phyloP scores from a whole-genome alignment of 2,797 vertebrate genomes.

The Poliocrania exsul region DNA sequence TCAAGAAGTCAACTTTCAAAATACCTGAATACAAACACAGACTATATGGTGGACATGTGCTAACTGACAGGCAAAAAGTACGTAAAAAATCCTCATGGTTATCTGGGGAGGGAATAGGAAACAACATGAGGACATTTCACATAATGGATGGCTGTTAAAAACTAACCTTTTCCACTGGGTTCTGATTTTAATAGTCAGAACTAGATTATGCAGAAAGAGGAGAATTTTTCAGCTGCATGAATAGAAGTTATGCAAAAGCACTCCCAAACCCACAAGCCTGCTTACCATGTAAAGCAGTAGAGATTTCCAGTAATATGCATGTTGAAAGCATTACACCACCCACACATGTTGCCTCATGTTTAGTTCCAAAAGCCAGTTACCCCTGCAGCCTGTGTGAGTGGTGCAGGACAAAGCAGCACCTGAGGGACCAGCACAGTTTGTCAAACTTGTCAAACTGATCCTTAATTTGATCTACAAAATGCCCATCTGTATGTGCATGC shows the following conservation, averaged over 20 bases:
- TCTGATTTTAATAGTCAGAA: background rate
- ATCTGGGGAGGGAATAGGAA: background rate
- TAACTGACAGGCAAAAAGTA: background rate
- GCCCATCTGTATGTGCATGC: background rate
- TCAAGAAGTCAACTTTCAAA: background rate
- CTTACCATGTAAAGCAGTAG: background rate
- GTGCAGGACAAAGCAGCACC: background rate
- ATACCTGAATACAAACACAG: background rate
- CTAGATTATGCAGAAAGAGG: background rate
- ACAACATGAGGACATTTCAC: background rate
- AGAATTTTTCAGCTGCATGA: background rate
- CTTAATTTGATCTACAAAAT: background rate
- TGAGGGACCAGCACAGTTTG: background rate
- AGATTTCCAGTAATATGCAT: background rate
- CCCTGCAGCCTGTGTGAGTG: background rate
- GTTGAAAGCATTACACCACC: background rate
- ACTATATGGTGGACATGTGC: background rate
- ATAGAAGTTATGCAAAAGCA: background rate
- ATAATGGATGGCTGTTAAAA: background rate
- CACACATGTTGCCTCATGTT: fast-evolving
- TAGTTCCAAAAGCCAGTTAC: background rate
- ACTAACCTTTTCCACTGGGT: background rate
- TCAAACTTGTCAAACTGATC: background rate
- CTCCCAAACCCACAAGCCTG: background rate
- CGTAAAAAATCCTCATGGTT: background rate